Evolutionary conservation across 2,888 invertebrate genomes (phyloP), one percentile per base, ranked within the genome.

Genomic region (Eupithecia subumbrata): DNA sequence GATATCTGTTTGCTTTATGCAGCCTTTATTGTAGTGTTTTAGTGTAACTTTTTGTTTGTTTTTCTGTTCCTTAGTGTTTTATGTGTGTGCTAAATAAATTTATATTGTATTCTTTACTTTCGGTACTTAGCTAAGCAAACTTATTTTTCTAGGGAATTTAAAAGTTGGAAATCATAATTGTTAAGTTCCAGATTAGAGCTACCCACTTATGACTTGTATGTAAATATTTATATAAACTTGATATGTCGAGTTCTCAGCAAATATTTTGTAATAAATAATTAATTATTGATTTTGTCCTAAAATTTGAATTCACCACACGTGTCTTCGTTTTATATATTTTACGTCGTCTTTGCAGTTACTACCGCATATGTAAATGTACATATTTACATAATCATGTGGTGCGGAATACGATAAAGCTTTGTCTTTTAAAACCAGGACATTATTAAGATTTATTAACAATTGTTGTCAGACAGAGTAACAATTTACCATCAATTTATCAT

Each of bases 271-370:
- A 40, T 68, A 25, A 68, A 68, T 73, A 60, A 37, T 48, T 63
- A 22, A 75, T 30, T 60, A 45, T 69, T 52, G 45, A n/a, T 70
- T 76, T 73, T 12, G 71, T 71, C 71, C 71, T 73, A 37, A 71
- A 34, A 74, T 73, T 73, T 37, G 12, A 18, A 76, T 71, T 56
- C 73, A 52, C 22, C 43, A 30, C 68, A 69, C 73, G 73, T 67
- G 52, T 63, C 70, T 64, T 25, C 63, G 48, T 68, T 76, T 76
- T 64, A 71, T 69, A 52, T 73, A 68, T 71, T 40, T 63, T 73
- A 71, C 73, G 63, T 71, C 25, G 69, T 71, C 52, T 76, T 63
- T 73, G 48, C 48, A 63, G 67, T 11, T 69, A 40, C 60, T 63
- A 71, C 67, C 48, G 45, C 66, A 48, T 72, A 76, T 67, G 63